Base-by-base conservation (phyloP, 1,140 invertebrate genomes). In the Drosophila albomicans region DNA sequence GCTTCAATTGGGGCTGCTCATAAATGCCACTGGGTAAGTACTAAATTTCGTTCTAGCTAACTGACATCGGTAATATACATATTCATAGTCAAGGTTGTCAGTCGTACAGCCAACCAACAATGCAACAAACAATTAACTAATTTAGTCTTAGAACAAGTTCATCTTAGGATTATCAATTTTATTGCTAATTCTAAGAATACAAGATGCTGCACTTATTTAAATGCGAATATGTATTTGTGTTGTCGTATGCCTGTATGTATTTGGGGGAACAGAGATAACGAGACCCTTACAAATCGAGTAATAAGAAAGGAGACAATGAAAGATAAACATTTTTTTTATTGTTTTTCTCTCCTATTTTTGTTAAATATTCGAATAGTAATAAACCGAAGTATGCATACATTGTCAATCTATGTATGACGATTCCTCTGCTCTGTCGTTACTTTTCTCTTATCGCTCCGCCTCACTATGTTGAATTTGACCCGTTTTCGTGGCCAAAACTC, bases 21-120 rank as follows among this genome's bases (percentile, higher is more conserved):
- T 82, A 43, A 69, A 62, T 66, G 82, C 76, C 54, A 72, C 65
- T 11, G 84, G 80, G 82, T 88, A 41, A 72, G 84, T 78, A 38
- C 35, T 10, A 30, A 20, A 63, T 35, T 32, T 8, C 8, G 35
- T 10, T 15, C n/a, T 35, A 15, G 46, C 35, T 46, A 10, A 56
- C 41, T 41, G n/a, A 35, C 35, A 45, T 20, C 7, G 16, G 10
- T 43, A 43, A 16, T 10, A 6, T 32, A 38, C 20, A 25, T 25
- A 25, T 15, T 15, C 15, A 15, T 43, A 25, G 35, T n/a, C 38
- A 66, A 35, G 64, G 52, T 58, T 66, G 58, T 67, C 52, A 67
- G n/a, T 13, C 49, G n/a, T 11, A 51, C 28, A 51, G 15, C 32
- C 13, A 51, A 7, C 0, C 46, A 38, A 30, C 6, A n/a, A 10